Evolutionary conservation across 2,888 invertebrate species (phyloP).

Genomic region (Norana najaformis): DNA sequence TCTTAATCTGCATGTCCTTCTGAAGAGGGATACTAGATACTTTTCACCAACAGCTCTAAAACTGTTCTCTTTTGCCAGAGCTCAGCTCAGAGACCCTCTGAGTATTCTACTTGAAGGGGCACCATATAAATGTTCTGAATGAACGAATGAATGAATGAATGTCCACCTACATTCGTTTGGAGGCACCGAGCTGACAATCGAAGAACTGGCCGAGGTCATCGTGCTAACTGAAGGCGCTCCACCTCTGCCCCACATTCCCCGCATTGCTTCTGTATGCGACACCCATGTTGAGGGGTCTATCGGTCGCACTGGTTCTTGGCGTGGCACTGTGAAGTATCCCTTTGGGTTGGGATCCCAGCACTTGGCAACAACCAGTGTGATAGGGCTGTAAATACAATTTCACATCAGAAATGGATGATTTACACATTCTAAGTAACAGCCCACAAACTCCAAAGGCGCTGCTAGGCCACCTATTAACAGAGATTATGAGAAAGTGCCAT

Average conservation of each 20-base stretch:
- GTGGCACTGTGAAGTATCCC: constrained; percentile 96
- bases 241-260: constrained; percentile 19
- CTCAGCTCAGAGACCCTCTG: too few relatives aligned
- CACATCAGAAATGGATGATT: background rate
- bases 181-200: constrained; percentile 75
- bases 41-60: too few relatives aligned
- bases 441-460: background rate
- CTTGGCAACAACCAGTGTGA: constrained; percentile 97
- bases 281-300: constrained; percentile 99
- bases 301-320: constrained; percentile 90
- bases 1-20: too few relatives aligned
- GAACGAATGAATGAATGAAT: background rate
- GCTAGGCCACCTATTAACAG: too few relatives aligned
- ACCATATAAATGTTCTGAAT: too few relatives aligned
- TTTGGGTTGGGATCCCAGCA: constrained; percentile 99
- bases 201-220: constrained; percentile 73
- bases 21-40: too few relatives aligned
- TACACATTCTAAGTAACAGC: background rate
- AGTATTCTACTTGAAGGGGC: too few relatives aligned
- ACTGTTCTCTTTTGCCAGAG: too few relatives aligned
- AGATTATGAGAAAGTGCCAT: too few relatives aligned
- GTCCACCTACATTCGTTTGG: constrained; percentile 67
- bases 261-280: constrained; percentile 80
- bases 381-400: constrained; percentile 69
- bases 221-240: constrained; percentile 20